Evolutionary conservation across 1,140 invertebrate species (phyloP).

Genomic region (Lepidurus packardi): DNA sequence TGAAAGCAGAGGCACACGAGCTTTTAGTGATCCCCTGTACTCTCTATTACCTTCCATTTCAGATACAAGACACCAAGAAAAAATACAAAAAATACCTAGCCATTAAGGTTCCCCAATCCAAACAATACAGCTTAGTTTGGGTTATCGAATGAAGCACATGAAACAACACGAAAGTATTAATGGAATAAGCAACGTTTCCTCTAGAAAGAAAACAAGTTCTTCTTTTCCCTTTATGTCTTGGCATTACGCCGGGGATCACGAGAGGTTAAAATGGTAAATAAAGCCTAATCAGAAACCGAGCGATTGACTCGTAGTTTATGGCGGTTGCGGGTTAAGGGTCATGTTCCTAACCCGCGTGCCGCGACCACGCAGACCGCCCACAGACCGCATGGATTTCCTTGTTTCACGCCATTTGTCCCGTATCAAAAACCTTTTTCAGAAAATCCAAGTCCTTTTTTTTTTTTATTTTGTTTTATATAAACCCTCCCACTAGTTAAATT

Average conservation of each 20-base stretch:
- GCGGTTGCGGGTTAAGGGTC: not conserved
- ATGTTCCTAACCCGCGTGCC: slow-evolving; percentile 9
- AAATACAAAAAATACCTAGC: too few relatives aligned
- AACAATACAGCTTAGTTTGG: too few relatives aligned
- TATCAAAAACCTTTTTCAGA: not conserved
- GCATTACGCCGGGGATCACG: not conserved
- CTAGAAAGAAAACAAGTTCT: not conserved
- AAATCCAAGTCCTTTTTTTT: not conserved
- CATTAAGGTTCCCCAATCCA: too few relatives aligned
- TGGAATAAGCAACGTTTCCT: too few relatives aligned
- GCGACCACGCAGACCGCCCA: slow-evolving; percentile 5
- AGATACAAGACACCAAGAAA: too few relatives aligned
- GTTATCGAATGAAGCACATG: too few relatives aligned
- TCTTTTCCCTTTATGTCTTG: not conserved
- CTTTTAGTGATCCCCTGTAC: too few relatives aligned
- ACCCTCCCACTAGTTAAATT: not conserved
- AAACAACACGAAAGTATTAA: too few relatives aligned
- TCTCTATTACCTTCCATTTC: too few relatives aligned
- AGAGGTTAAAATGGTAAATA: slow-evolving; percentile 19
- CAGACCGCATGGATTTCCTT: slow-evolving; percentile 18
- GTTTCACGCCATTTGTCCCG: slow-evolving; percentile 6
- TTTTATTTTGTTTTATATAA: not conserved
- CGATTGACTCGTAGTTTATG: slow-evolving; percentile 15
- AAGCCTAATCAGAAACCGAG: slow-evolving; percentile 13
- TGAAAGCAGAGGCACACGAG: too few relatives aligned